Conservation (phyloP, 92 coral and sea anemone species). For the Epizoanthus illoricatus region DNA sequence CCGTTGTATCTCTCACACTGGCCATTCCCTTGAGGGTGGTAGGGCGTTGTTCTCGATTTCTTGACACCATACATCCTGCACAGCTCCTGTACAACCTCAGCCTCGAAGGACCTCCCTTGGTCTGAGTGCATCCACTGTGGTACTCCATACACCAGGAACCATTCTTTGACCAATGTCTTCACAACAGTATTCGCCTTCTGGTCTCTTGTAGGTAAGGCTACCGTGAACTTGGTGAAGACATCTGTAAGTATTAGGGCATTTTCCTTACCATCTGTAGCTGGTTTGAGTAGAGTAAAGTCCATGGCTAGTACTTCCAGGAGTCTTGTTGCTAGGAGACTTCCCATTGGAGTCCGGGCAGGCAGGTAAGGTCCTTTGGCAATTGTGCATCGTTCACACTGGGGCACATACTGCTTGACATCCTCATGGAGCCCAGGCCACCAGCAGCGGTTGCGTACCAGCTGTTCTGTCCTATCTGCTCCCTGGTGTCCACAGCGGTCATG, state of each 20-base stretch:
- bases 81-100: conserved; percentile 57
- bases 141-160: conserved; percentile 59
- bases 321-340: conserved; percentile 54
- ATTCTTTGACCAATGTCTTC: conserved; percentile 49
- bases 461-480: conserved; percentile 60
- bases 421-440: conserved; percentile 64
- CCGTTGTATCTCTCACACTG: conserved; percentile 66
- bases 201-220: conserved; percentile 58
- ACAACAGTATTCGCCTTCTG: conserved; percentile 58
- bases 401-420: conserved; percentile 55
- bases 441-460: conserved; percentile 46
- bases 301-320: conserved; percentile 67
- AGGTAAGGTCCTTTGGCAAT: conserved; percentile 62
- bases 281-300: conserved; percentile 55
- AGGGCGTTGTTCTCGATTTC: conserved; percentile 63
- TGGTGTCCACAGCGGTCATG: conserved; percentile 59
- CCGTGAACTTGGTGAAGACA: conserved; percentile 61
- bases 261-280: conserved; percentile 56
- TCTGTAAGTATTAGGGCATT: conserved; percentile 62
- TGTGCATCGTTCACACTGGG: conserved; percentile 54
- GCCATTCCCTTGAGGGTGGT: conserved; percentile 67
- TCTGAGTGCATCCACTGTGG: conserved; percentile 60
- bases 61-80: conserved; percentile 54
- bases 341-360: conserved; percentile 49
- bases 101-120: conserved; percentile 62